These are phyloP conservation scores for Trididemnum nubilum DNA, from an alignment of 23 tunicate genomes.

Conservation along the genomic window DNA sequence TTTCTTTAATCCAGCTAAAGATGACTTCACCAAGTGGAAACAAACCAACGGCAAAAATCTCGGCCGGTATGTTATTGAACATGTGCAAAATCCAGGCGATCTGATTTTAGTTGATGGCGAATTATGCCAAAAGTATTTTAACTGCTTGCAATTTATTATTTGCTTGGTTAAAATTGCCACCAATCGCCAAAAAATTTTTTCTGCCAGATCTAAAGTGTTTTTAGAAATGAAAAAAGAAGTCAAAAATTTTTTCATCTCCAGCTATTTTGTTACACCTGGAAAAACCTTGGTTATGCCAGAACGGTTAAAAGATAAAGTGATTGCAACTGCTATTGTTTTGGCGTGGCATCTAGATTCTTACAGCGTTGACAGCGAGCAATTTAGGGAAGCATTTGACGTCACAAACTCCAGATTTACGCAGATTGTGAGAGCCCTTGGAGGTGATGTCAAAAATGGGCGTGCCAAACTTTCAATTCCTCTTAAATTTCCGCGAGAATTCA, in stretches of 20 bases:
- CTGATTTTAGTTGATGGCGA: background rate
- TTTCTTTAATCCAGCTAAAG: constrained; percentile 28
- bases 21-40: constrained; percentile 19
- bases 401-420: constrained; percentile 32
- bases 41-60: background rate
- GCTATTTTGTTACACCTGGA: background rate
- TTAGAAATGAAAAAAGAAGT: background rate
- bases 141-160: constrained; percentile 33
- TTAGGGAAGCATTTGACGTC: constrained; percentile 44
- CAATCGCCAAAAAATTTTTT: background rate
- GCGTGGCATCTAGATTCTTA: constrained; percentile 76
- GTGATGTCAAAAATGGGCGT: constrained; percentile 13
- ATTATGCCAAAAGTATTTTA: constrained; percentile 18
- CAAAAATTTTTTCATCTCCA: background rate
- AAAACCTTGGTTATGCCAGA: constrained; percentile 7
- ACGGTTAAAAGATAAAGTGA: constrained; percentile 28
- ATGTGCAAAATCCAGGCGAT: constrained; percentile 13
- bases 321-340: constrained; percentile 57
- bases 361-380: constrained; percentile 14
- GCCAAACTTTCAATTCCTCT: background rate
- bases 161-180: constrained; percentile 1
- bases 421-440: constrained; percentile 63
- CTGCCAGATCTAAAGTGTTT: background rate
- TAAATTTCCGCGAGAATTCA: background rate
- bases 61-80: constrained; percentile 15